Evolutionary conservation across 2,113 vertebrate genomes (phyloP), one percentile per base, ranked within the genome.

Genomic region (Axis porcinus): DNA sequence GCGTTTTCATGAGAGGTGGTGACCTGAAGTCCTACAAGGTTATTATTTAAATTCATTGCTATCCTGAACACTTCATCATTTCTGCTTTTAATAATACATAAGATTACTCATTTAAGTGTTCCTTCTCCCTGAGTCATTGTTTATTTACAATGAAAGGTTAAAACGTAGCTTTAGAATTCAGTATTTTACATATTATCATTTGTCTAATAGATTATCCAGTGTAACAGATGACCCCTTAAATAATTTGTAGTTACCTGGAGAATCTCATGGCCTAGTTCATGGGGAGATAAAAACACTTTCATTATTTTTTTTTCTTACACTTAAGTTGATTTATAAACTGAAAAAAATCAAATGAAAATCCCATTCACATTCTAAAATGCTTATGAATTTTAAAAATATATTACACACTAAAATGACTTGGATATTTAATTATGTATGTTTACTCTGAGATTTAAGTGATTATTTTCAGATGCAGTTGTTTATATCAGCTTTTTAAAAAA

Each of bases 401-500:
- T 58, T 87, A 67, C 2, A 82, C 25, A n/a, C 67, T 70, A 86
- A 84, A 89, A 79, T 55, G 17, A 74, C 40, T 76, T 83, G 17
- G 54, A 45, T 83, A 57, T 78, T 62, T 55, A 87, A 40, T 83
- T 93, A 30, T 12, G 25, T 54, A 76, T 76, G 19, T 86, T 50
- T 97, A 62, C 58, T 55, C 5, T 85, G 57, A 50, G 45, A 81
- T 81, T 28, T 28, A 86, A 90, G 52, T 86, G 25, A 74, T 62
- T 23, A 74, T 97, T 90, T 83, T 82, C 55, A 94, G 54, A 78
- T 84, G 16, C 36, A 95, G 3, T 54, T 93, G 54, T 89, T 93
- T 81, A 88, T 85, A 21, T 93, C 25, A 86, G 47, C 25, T 74
- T 30, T 93, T 95, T 83, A 36, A 82, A 90, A 95, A 94, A n/a